Evolutionary conservation across 2,113 vertebrate genomes (phyloP), one percentile per base, ranked within the genome.

Genomic region (Tragulus kanchil): DNA sequence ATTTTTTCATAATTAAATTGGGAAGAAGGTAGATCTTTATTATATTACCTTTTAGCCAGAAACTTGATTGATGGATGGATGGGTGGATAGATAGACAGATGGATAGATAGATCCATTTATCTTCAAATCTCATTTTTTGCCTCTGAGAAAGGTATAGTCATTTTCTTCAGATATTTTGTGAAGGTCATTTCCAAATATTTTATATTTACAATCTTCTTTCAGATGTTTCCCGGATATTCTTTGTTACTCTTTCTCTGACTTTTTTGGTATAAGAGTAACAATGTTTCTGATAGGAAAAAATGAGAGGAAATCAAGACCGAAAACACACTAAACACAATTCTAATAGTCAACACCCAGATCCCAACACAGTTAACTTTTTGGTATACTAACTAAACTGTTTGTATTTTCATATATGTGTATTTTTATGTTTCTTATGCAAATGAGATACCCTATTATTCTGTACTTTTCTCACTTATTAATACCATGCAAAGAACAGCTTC

Each of bases 31-130:
- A 81, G 82, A 65, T 86, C 9, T 73, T 97, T 88, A 88, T 52
- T 79, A 45, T 61, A 90, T 52, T 87, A 54, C 26, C 31, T 59
- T 97, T 83, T 78, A 93, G 58, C 31, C 61, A 91, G 88, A 93
- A 93, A 86, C 21, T 79, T 59, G 9, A 65, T 54, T 48, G n/a
- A 50, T 12, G 12, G 42, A 58, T 10, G 45, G 13, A 52, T 50
- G 31, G 23, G 75, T 36, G 36, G 36, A 36, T 36, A 36, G 36
- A 36, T 36, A 36, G 36, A 36, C 36, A 36, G 36, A 71, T 42
- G 23, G 67, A 42, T 19, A 42, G 19, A 71, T 71, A 19, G 67
- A 42, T 71, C 36, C 36, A 42, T 71, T 42, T 42, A 42, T 42
- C 67, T 71, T 42, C 36, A 71, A 71, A 71, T 71, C 21, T 23